Conservation (phyloP, 92 coral and sea anemone species). For the Muricea muricata region DNA sequence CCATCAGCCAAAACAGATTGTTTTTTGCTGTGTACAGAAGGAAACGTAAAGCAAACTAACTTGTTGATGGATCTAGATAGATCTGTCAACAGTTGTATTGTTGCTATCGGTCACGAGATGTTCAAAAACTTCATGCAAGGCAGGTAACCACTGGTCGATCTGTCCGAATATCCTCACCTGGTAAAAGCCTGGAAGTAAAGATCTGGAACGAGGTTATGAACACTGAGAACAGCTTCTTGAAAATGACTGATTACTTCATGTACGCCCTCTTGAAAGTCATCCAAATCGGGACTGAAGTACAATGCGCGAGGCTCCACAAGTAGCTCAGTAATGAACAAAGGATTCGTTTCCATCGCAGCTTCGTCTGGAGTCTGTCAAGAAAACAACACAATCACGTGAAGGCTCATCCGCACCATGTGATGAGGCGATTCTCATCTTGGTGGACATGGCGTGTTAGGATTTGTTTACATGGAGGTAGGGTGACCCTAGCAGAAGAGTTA, state of each 20-base stretch:
- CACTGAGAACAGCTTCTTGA: constrained; percentile 98
- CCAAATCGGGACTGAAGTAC: constrained; percentile 86
- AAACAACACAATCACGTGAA: neutral
- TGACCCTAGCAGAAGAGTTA: no score
- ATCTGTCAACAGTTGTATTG: no score
- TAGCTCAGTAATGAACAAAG: constrained; percentile 89
- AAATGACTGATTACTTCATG: constrained; percentile 94
- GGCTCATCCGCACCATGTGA: neutral
- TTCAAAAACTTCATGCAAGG: no score
- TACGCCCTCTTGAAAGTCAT: constrained; percentile 97
- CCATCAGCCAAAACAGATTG: no score
- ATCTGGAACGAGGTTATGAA: constrained; percentile 94
- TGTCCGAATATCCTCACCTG: constrained; percentile 66
- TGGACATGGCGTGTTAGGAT: no score
- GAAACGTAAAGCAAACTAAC: no score
- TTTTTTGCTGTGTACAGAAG: no score
- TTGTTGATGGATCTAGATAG: no score
- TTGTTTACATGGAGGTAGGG: no score
- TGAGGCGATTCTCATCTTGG: no score
- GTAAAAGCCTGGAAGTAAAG: constrained; percentile 95
- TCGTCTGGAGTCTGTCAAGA: constrained; percentile 51
- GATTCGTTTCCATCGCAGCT: constrained; percentile 81
- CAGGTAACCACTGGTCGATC: no score
- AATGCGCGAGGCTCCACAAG: constrained; percentile 88
- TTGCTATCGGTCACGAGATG: no score